phyloP scores from a whole-genome alignment of 2,797 vertebrate genomes.

The Thamnophis elegans region DNA sequence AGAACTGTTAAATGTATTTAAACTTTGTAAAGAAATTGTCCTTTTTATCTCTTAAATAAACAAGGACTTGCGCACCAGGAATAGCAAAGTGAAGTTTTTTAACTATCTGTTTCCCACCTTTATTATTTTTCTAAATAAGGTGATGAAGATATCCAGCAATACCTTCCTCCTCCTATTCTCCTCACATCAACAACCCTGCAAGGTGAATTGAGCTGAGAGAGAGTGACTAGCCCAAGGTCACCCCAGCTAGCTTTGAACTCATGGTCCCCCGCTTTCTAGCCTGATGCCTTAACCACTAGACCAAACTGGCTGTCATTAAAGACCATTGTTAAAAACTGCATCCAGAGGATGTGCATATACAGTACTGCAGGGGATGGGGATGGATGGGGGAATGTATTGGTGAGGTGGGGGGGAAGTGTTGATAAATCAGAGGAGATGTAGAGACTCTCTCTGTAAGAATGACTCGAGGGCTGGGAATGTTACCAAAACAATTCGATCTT shows the following conservation, averaged over 20 bases:
- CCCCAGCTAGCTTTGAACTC: background rate
- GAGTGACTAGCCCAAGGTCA: background rate
- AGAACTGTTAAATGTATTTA: background rate
- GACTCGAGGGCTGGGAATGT: slow-evolving; percentile 12
- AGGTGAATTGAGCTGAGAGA: background rate
- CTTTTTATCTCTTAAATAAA: slow-evolving; percentile 12
- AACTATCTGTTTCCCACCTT: background rate
- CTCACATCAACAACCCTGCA: background rate
- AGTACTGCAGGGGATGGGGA: background rate
- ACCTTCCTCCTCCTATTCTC: background rate
- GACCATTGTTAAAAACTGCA: background rate
- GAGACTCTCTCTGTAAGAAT: slow-evolving; percentile 18
- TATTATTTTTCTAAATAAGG: background rate
- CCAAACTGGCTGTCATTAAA: background rate
- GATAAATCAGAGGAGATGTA: slow-evolving; percentile 10
- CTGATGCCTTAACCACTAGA: background rate
- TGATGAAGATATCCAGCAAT: background rate
- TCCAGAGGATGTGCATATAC: slow-evolving; percentile 4
- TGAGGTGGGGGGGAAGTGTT: background rate
- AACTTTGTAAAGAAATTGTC: background rate
- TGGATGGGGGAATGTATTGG: background rate
- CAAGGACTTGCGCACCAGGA: background rate
- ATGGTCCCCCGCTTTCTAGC: background rate
- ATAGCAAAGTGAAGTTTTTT: background rate
- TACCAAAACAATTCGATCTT: slow-evolving; percentile 26